Percentiles rank a stretch among this genome's conserved stretches.
phyloP scores from a whole-genome alignment of 2,888 invertebrate genomes.

The Allacma fusca region DNA sequence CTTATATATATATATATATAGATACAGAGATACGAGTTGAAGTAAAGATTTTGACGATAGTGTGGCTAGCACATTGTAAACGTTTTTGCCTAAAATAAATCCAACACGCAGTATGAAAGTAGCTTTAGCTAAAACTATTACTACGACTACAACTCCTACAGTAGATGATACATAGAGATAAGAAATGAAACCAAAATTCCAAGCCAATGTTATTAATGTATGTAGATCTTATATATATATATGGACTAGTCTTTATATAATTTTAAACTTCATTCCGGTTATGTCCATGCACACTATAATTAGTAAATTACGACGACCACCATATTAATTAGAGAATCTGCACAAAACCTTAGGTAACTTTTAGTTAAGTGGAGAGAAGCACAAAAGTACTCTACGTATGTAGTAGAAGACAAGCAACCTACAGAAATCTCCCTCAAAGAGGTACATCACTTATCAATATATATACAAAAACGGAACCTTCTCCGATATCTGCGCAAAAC shows the following conservation, averaged over 20 bases:
- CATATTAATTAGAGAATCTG: background rate
- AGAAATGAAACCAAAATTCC: conserved; percentile 1
- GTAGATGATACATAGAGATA: background rate
- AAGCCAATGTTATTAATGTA: background rate
- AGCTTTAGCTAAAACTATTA: background rate
- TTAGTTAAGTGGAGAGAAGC: background rate
- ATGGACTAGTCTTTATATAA: background rate
- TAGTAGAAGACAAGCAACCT: background rate
- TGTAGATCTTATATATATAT: too few species aligned
- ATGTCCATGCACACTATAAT: background rate
- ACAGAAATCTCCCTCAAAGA: background rate
- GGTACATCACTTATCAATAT: background rate
- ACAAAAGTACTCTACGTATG: background rate
- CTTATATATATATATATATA: background rate
- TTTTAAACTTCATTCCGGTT: background rate
- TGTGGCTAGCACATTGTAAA: background rate
- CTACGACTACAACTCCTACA: background rate
- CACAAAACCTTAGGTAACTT: background rate
- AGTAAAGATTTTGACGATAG: background rate
- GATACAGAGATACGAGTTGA: background rate
- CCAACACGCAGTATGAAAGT: too few species aligned
- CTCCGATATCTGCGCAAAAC: background rate
- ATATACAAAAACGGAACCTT: background rate
- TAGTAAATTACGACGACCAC: background rate
- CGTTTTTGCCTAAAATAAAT: too few species aligned